Base-by-base conservation (phyloP, 2,888 invertebrate genomes). In the Ochlodes sylvanus region DNA sequence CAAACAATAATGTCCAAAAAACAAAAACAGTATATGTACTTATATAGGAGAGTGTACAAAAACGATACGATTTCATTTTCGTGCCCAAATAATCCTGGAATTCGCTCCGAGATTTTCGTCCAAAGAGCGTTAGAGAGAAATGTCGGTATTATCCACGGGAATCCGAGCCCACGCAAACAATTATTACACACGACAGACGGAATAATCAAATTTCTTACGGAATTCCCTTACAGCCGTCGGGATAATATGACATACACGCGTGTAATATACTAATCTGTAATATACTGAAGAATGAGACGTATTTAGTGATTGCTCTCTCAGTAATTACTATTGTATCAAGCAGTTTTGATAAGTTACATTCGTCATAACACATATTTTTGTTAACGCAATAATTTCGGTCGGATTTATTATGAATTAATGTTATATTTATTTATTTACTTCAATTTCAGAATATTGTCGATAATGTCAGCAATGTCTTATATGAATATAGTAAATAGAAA, bases 171-270 rank as follows among this genome's bases (percentile, higher is more conserved):
- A 67, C 54, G 60, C 54, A 67, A 67, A 61, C 60, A 67, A 61
- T 67, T 60, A 61, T 67, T 61, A 67, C 54, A 67, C 44, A 61
- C 42, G 66, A 67, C 66, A 61, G 66, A 14, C 9, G 41, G 34
- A 41, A 61, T 61, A 61, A 61, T 60, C 54, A 67, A 67, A 67
- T 67, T 61, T 61, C 27, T 41, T 54, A 15, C 44, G 54, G 34
- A 52, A 67, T 61, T 34, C 44, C 32, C 34, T 12, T 38, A 34
- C 55, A 34, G 17, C 34, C 55, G 9, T 15, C 32, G 34, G 17
- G 15, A 52, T 15, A 17, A 47, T 47, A 47, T 47, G 47, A 47
- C 47, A 47, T 12, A 52, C 52, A 27, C 12, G 21, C 14, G 21
- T 38, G 3, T 52, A 52, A 52, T 52, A 52, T 27, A 52, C 52